Evolutionary conservation across 2,113 vertebrate species (phyloP), one percentile per base, ranked within the genome.

Genomic region (Scomber japonicus): DNA sequence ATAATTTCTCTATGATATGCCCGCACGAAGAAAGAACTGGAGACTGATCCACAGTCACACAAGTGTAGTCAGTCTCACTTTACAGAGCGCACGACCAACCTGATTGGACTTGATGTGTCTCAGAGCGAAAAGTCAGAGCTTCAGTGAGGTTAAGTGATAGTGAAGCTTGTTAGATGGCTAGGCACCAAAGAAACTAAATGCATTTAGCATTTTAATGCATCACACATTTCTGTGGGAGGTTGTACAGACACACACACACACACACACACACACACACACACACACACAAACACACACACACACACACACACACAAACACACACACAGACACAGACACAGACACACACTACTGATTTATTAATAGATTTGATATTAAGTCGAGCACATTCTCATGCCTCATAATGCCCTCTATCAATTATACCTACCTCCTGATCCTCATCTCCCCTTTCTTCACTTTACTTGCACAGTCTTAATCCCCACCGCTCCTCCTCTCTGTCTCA

Each of bases 331-430:
- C 24, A 27, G 2, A 27, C 24, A 27, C n/a, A n/a, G n/a, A n/a
- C 24, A 27, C 50, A 30, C 27, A 64, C 44, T 13, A 48, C n/a
- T 62, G 40, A 83, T 76, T 77, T 83, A 89, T 85, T 87, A 73
- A 81, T 67, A 69, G 60, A 61, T 74, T 17, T 40, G 49, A 35
- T 75, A 65, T 69, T n/a, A 61, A 82, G 46, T 77, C 35, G 63
- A 71, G 67, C 66, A 65, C 31, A 51, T 19, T 62, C 49, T 27
- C 60, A 67, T 73, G 46, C 50, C 30, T 67, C 67, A 16, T 55
- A 45, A 55, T 74, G 51, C 15, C 13, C 11, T 63, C 53, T 49
- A 51, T 64, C 49, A 75, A 61, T 46, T 69, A 78, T 35, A 57
- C 15, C 50, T 51, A 19, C 12, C 21, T 71, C 54, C 27, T 51